Evolutionary conservation across 1,140 invertebrate species (phyloP).

Genomic region (Ceratina japonica): DNA sequence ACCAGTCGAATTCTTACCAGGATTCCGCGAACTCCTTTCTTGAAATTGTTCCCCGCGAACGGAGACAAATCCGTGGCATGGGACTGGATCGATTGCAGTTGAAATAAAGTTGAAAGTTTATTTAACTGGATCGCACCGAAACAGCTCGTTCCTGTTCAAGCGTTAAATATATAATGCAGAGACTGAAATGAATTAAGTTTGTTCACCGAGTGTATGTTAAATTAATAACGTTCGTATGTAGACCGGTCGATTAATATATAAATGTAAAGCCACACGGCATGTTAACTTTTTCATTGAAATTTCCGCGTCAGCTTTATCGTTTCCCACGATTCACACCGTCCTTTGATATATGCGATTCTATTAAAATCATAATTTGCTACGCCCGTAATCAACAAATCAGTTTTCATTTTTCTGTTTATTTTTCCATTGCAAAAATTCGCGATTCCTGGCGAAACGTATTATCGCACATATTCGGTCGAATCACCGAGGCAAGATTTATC

Average conservation of each 20-base stretch:
- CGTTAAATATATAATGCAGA: conserved; percentile 34
- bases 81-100: conserved; percentile 23
- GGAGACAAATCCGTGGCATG: conserved; percentile 20
- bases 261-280: conserved; percentile 16
- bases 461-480: neutral
- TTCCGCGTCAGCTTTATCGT: conserved; percentile 1
- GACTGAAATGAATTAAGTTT: conserved; percentile 22
- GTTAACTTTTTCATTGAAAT: conserved; percentile 27
- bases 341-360: neutral
- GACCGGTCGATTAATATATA: conserved; percentile 4
- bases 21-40: conserved; percentile 53
- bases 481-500: conserved; percentile 4
- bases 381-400: neutral
- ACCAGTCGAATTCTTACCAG: conserved; percentile 47
- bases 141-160: neutral
- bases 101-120: conserved; percentile 43
- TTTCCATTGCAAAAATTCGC: too few species aligned
- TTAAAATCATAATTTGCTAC: conserved; percentile 14
- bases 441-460: neutral
- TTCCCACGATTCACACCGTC: conserved; percentile 2
- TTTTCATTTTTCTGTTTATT: neutral
- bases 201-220: neutral
- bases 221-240: conserved; percentile 27
- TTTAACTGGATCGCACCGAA: conserved; percentile 27
- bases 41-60: conserved; percentile 47